phyloP scores from a whole-genome alignment of 2,888 invertebrate species.

The Dysmachus trigonus region DNA sequence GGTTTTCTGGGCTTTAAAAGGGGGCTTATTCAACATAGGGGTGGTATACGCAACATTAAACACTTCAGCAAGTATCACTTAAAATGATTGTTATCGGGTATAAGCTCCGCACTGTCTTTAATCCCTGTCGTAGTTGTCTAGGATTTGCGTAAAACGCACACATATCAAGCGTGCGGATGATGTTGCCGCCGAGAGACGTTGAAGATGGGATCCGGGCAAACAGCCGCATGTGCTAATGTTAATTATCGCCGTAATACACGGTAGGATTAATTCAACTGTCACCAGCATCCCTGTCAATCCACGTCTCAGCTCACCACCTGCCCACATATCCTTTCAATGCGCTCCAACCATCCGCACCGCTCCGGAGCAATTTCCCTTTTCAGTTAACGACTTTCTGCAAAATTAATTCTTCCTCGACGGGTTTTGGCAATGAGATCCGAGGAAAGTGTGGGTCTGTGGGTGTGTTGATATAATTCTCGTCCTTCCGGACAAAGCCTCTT shows the following conservation, averaged over 20 bases:
- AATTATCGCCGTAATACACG: slow-evolving; percentile 30
- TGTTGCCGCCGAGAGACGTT: neutral
- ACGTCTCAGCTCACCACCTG: neutral
- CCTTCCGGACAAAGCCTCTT: neutral
- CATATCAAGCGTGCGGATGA: neutral
- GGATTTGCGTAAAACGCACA: neutral
- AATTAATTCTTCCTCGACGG: slow-evolving; percentile 17
- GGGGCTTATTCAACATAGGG: neutral
- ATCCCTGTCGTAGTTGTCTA: neutral
- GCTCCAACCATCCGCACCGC: neutral
- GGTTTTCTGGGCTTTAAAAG: neutral
- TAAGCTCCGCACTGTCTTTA: neutral
- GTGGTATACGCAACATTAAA: neutral
- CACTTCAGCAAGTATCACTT: neutral
- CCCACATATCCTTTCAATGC: neutral
- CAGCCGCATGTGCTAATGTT: slow-evolving; percentile 22
- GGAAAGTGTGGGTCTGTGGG: neutral
- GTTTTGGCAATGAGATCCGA: neutral
- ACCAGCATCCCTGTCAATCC: slow-evolving; percentile 25
- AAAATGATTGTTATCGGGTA: neutral
- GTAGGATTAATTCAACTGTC: slow-evolving; percentile 30
- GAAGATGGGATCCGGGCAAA: neutral
- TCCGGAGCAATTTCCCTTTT: neutral
- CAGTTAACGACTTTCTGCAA: slow-evolving; percentile 33
- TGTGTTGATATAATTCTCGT: neutral